Evolutionary conservation across 2,888 invertebrate species (phyloP).

Genomic region (Augiades crinisus): DNA sequence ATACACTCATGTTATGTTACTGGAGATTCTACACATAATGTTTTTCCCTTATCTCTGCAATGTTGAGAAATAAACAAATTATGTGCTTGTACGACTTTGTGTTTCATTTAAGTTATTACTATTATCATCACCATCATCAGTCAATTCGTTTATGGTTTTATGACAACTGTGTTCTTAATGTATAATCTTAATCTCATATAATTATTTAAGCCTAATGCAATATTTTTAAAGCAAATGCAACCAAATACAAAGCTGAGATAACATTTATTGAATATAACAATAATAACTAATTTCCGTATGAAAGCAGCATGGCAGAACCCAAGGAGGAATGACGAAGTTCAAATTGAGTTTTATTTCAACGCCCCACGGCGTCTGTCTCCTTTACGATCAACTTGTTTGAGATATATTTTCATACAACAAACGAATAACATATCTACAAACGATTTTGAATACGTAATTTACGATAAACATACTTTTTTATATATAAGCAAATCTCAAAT

Average conservation of each 20-base stretch:
- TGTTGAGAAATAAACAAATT: constrained; percentile 19
- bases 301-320: background rate
- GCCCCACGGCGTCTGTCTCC: background rate
- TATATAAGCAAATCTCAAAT: no score
- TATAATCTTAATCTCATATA: no score
- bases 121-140: background rate
- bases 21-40: constrained; percentile 18
- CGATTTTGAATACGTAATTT: background rate
- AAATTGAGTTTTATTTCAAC: constrained; percentile 14
- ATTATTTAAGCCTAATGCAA: background rate
- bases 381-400: constrained; percentile 6
- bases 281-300: background rate
- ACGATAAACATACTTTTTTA: no score
- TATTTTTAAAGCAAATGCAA: background rate
- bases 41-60: constrained; percentile 16
- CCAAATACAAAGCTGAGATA: no score
- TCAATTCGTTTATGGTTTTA: background rate
- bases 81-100: background rate
- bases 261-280: background rate
- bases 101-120: constrained; percentile 11
- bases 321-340: background rate
- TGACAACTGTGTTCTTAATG: background rate
- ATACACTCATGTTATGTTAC: constrained; percentile 10
- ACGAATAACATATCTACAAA: background rate
- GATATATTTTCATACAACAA: background rate